Evolutionary conservation across 2,113 vertebrate species (phyloP).

Genomic region (Seriola quinqueradiata): DNA sequence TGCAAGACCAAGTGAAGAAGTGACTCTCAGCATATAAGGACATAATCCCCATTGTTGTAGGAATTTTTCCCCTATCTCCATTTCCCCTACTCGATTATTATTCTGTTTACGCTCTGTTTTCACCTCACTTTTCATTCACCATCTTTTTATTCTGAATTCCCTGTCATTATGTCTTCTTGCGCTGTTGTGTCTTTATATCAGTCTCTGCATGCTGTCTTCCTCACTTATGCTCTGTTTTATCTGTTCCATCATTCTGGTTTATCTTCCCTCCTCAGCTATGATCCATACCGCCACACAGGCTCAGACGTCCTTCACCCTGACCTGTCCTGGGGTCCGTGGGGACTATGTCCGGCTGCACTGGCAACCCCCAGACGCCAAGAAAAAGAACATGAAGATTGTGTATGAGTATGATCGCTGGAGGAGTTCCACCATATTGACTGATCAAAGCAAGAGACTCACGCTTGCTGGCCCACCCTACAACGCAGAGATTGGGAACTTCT

Average conservation of each 20-base stretch:
- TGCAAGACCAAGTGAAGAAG: slow-evolving; percentile 56
- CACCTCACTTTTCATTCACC: slow-evolving; percentile 12
- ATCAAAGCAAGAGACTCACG: slow-evolving; percentile 37
- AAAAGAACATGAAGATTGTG: not conserved
- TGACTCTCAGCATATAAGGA: slow-evolving; percentile 67
- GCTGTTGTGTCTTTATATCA: slow-evolving; percentile 25
- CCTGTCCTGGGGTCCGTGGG: slow-evolving; percentile 63
- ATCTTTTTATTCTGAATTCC: slow-evolving; percentile 14
- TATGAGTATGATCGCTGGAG: slow-evolving; percentile 80
- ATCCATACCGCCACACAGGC: slow-evolving; percentile 57
- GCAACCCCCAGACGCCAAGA: slow-evolving; percentile 50
- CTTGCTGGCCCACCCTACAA: slow-evolving; percentile 56
- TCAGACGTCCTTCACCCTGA: slow-evolving; percentile 48
- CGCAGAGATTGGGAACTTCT: slow-evolving; percentile 66
- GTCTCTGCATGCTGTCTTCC: not conserved
- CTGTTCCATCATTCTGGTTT: slow-evolving; percentile 7
- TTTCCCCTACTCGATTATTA: slow-evolving; percentile 36
- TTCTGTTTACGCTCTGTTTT: slow-evolving; percentile 47
- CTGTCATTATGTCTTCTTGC: not conserved
- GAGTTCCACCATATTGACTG: not conserved
- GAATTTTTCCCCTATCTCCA: slow-evolving; percentile 55
- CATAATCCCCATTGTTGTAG: slow-evolving; percentile 77
- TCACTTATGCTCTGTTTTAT: not conserved
- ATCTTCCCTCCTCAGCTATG: not conserved
- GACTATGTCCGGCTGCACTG: slow-evolving; percentile 79